Base-by-base conservation (phyloP, 2,888 invertebrate species). In the Oxytorus armatus region DNA sequence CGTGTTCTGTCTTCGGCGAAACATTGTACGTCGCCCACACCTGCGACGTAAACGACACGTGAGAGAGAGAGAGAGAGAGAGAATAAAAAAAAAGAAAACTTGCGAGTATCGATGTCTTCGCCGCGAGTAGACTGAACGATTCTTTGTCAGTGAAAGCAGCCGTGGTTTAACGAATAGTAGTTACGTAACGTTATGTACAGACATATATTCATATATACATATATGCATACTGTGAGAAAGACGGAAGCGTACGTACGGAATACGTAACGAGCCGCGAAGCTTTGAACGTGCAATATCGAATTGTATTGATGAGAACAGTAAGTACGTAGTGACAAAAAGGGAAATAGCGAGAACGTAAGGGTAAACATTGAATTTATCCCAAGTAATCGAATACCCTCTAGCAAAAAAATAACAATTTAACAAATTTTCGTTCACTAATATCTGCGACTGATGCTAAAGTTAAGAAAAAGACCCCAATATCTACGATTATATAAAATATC, bases 101-200 rank as follows among this genome's bases (percentile, higher is more conserved):
- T 36, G 53, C 39, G 66, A 59, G 63, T 66, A 68, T 69, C 73
- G 77, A 76, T 80, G 77, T 51, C 57, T 65, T 70, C 10, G 39
- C 18, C 25, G 49, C 68, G 33, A 16, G 36, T 21, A 57, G 63
- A 80, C 77, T 73, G 77, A 80, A 55, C 80, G 68, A 65, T 80
- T 73, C 80, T 73, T 68, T 66, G 66, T 72, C 44, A 55, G 68
- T 53, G 73, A 63, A 68, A 77, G 63, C 72, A 4, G 10, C 18
- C 10, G 55, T 23, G 18, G 18, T 42, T 53, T 44, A 55, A 39
- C 53, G 51, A 63, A n/a, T n/a, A n/a, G 29, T 55, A 47, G 51
- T 77, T 72, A 66, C 33, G 76, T 65, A 76, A 77, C 63, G 59
- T 53, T 68, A 66, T 29, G 7, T 36, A 18, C 16, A 63, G n/a